Percentiles rank a stretch among this genome's conserved stretches.
Conservation (phyloP, 2,888 invertebrate genomes). For the Formica aserva region DNA sequence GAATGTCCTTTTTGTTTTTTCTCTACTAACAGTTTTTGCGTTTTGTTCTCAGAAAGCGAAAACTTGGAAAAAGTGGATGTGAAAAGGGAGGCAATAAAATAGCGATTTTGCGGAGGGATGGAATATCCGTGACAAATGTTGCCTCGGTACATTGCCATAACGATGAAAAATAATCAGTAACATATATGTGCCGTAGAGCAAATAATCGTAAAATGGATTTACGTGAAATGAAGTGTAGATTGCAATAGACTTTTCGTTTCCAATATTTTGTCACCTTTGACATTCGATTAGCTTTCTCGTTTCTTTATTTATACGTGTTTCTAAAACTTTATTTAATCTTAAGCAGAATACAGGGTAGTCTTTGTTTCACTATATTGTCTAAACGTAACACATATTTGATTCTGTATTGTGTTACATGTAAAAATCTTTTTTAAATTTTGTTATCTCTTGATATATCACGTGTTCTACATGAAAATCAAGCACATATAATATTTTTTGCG, state of each 20-base stretch:
- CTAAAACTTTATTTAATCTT: conserved; percentile 11
- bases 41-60: conserved; percentile 16
- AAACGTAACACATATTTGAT: background rate
- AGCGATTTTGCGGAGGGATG: conserved; percentile 7
- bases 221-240: background rate
- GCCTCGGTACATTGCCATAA: background rate
- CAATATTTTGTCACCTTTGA: background rate
- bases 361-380: background rate
- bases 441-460: background rate
- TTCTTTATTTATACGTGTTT: background rate
- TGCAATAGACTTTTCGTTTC: background rate
- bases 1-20: background rate
- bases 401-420: background rate
- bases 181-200: background rate
- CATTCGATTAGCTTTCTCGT: background rate
- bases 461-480: background rate
- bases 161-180: background rate
- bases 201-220: conserved; percentile 1
- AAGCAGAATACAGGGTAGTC: background rate
- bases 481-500: background rate
- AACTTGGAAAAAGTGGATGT: background rate
- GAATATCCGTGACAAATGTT: conserved; percentile 11
- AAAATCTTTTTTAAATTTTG: background rate
- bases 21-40: conserved; percentile 27
- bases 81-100: conserved; percentile 13